These are phyloP conservation scores for Denticeps clupeoides DNA, from an alignment of 2,797 vertebrate species.

Conservation along the genomic window DNA sequence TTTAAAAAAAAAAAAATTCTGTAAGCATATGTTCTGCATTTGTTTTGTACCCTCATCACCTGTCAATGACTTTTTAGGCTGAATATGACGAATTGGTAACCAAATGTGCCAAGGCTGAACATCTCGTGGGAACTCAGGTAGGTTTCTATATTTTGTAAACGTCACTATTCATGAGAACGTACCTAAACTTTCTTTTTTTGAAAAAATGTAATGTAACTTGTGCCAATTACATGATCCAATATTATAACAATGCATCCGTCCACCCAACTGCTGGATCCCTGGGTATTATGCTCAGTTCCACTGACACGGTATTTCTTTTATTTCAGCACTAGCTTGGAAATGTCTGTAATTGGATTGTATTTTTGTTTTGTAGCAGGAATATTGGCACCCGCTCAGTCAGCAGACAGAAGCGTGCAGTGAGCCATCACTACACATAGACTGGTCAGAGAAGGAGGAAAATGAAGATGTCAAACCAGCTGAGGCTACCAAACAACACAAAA, in stretches of 20 bases:
- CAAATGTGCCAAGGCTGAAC: constrained; percentile 54
- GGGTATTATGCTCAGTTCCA: too few species aligned
- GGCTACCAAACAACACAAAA: constrained; percentile 11
- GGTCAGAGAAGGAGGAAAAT: constrained; percentile 21
- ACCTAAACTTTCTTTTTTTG: too few species aligned
- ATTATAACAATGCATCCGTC: too few species aligned
- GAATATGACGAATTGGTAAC: constrained; percentile 58
- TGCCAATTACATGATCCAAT: too few species aligned
- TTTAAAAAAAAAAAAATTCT: not conserved
- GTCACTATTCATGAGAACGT: too few species aligned
- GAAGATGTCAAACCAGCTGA: not conserved
- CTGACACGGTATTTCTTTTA: too few species aligned
- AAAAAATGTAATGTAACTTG: too few species aligned
- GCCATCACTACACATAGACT: constrained; percentile 22
- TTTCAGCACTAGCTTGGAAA: not conserved
- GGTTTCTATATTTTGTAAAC: constrained; percentile 10
- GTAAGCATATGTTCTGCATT: not conserved
- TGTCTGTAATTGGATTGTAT: not conserved
- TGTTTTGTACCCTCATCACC: not conserved
- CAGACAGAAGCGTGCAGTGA: constrained; percentile 33
- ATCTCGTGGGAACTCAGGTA: constrained; percentile 47
- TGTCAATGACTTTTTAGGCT: constrained; percentile 36
- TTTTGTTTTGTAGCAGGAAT: not conserved
- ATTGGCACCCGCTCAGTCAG: not conserved
- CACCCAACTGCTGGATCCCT: too few species aligned